Base-by-base conservation (phyloP, 2,888 invertebrate species). In the Chaetogeoica ovagalla region DNA sequence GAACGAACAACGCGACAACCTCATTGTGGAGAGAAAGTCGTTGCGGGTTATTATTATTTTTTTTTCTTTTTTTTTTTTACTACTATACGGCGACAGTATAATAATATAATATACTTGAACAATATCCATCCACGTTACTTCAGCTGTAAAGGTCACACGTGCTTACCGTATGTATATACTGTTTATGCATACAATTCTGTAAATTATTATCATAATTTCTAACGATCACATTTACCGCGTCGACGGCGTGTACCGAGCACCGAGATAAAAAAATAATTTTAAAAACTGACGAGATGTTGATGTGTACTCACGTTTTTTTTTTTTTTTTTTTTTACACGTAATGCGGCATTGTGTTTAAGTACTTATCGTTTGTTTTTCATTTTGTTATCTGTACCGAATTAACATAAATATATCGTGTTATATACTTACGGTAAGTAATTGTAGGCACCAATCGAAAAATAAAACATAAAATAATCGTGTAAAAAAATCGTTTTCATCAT, bases 21-120 rank as follows among this genome's bases (percentile, higher is more conserved):
- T 73, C 30, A 52, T 73, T 72, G 71, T 71, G 1, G n/a, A 63
- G 73, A 73, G 73, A 73, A 73, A 73, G 73, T 73, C 23, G 62
- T 19, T 11, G 48, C 39, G 30, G 52, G 37, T 52, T 63, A 63
- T n/a, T n/a, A n/a, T n/a, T n/a, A n/a, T n/a, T n/a, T n/a, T n/a
- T n/a, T n/a, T n/a, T n/a, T n/a, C n/a, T n/a, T n/a, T n/a, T n/a
- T n/a, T n/a, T n/a, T n/a, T n/a, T n/a, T n/a, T n/a, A n/a, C n/a
- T n/a, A n/a, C n/a, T n/a, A n/a, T 74, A 74, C 39, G 63, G 55
- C 23, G 74, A 65, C 65, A 74, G 63, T 74, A 55, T 39, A 4
- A 4, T 48, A 48, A n/a, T n/a, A n/a, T n/a, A n/a, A n/a, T n/a
- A n/a, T 9, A 74, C 55, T 65, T 55, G 37, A 74, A 74, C 55